Base-by-base conservation (phyloP, 1,140 invertebrate species). In the Drosophila eugracilis region DNA sequence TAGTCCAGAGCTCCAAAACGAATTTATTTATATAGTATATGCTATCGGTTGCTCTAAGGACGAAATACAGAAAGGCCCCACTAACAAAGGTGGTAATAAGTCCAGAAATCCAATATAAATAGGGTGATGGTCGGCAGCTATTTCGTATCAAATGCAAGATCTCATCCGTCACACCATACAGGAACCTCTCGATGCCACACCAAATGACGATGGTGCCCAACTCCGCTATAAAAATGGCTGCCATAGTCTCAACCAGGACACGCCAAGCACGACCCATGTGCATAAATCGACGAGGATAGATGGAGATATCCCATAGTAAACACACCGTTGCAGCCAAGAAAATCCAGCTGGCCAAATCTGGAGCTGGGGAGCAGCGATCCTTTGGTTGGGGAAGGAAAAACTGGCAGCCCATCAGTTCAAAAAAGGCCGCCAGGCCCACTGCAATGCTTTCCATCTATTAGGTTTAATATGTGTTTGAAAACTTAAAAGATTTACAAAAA, bases 301-400 rank as follows among this genome's bases (percentile, higher is more conserved):
- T 22, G 6, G n/a, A 3, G 3, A 15, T 14, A 22, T 86, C 83
- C 70, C 52, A 58, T 5, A 86, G 48, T 2, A 65, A 71, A 7
- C 42, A 53, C 3, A 86, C 36, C 1, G 37, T 63, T 12, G 74
- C 78, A 32, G 32, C 1, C 12, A 86, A 48, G 1, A 75, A 88
- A 1, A 88, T 5, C 60, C 53, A 88, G 37, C 83, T 83, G 14
- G 42, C 83, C 9, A 72, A 5, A 1, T n/a, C 15, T 0, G 83
- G 83, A 9, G 83, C 60, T 1, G 75, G 44, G 10, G 83, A 88
- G 10, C 83, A 86, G 0, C 45, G 34, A 60, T 86, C 84, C 24
- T 28, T 5, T 0, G 83, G 63, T 32, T 88, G 83, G 6, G 9
- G 28, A 0, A 86, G 52, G 7, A 88, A 89, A 1, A 78, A 32